Evolutionary conservation across 1,140 invertebrate genomes (phyloP), one percentile per base, ranked within the genome.

Genomic region (Drosophila oshimai): DNA sequence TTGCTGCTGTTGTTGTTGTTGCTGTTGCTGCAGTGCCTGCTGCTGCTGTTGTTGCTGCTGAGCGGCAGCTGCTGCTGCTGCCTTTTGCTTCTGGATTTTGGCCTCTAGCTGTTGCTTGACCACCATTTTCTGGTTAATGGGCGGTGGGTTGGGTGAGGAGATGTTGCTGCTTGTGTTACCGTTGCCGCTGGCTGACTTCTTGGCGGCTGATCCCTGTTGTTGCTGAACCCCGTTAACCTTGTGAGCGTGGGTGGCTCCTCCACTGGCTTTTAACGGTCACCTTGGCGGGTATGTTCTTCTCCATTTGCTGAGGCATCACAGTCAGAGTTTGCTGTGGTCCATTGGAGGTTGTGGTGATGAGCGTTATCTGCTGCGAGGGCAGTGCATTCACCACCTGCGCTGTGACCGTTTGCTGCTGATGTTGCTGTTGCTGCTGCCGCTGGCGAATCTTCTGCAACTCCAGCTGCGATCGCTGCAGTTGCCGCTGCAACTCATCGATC

Each of bases 401-500:
- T 0, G 83, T 81, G 0, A 81, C 77, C 3, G 83, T 86, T 26
- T 90, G 83, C 29, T 90, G 74, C 7, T 83, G 78, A 10, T 72
- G 65, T 0, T 61, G 57, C 18, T 91, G 81, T 47, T 91, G 91
- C 13, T 90, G 89, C 60, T 90, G 77, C 18, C 79, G 74, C 26
- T 87, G 72, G 0, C 79, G 78, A 31, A 95, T 94, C 64, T 95
- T 93, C 71, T 96, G 94, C 45, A 96, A 78, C 75, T 96, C 95
- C 55, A 95, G 93, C 36, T 96, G 94, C 0, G 94, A 95, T 34
- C 94, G 93, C 47, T 95, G 94, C 28, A 99, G 88, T 72, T 98
- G 96, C 3, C 95, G 91, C 88, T 98, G 95, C 26, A 99, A 92
- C 72, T 98, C 96, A 77, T 97, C 95, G 39, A 99, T 99, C 83